Conservation (phyloP, 2,797 vertebrate genomes). For the Clarias fuscus region DNA sequence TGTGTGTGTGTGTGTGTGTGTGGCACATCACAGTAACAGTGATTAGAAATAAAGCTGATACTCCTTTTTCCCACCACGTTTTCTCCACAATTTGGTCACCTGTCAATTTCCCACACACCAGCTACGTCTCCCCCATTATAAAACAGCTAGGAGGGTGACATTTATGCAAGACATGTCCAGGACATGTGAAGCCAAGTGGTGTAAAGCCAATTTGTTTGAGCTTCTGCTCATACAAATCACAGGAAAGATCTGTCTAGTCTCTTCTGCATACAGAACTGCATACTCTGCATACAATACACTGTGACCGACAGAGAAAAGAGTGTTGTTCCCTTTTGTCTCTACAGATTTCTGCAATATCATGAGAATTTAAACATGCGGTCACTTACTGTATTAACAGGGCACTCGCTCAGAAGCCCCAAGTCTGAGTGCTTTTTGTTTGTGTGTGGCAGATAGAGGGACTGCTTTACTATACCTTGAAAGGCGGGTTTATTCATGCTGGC, state of each 20-base stretch:
- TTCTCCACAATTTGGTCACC: neutral
- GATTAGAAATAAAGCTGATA: slow-evolving; percentile 13
- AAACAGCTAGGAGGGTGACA: neutral
- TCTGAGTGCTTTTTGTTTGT: neutral
- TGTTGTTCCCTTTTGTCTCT: neutral
- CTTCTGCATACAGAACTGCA: neutral
- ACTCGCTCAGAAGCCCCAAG: neutral
- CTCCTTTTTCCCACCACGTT: neutral
- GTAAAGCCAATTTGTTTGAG: neutral
- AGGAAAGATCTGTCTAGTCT: neutral
- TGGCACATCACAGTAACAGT: neutral
- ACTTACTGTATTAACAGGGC: neutral
- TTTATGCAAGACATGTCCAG: neutral
- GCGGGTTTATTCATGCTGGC: slow-evolving; percentile 98
- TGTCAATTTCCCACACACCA: neutral
- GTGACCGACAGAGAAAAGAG: neutral
- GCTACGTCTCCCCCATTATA: neutral
- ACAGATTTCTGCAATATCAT: neutral
- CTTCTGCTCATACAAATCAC: neutral
- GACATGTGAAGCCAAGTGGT: neutral
- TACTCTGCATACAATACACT: too few relatives aligned
- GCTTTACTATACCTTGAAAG: slow-evolving; percentile 85
- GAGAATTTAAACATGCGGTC: neutral
- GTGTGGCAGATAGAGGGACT: neutral
- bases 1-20: neutral